phyloP scores from a whole-genome alignment of 2,113 vertebrate species.

The Platichthys stellatus region DNA sequence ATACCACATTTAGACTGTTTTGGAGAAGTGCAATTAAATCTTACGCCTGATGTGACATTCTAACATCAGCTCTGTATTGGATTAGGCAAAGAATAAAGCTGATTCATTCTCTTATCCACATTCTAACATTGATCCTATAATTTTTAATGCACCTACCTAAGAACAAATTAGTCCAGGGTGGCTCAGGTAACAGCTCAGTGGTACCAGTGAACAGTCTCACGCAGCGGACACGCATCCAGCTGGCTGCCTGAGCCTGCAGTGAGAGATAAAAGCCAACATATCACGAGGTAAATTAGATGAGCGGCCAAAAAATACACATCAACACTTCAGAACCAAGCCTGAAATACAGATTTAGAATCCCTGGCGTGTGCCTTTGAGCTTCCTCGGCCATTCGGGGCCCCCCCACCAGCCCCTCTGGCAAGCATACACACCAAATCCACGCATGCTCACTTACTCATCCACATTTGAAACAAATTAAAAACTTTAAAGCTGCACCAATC shows the following conservation, averaged over 20 bases:
- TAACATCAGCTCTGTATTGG: conserved; percentile 35
- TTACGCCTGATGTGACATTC: conserved; percentile 34
- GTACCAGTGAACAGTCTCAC: not conserved
- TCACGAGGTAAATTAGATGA: not conserved
- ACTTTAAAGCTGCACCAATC: no score
- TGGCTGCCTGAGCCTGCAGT: not conserved
- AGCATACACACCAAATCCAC: not conserved
- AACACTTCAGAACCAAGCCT: not conserved
- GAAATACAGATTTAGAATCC: conserved; percentile 4
- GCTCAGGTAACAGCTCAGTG: not conserved
- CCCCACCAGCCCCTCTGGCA: not conserved
- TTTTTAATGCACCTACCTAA: not conserved
- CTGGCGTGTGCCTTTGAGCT: not conserved
- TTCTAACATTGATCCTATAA: not conserved
- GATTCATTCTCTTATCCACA: conserved; percentile 22
- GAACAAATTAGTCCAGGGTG: conserved; percentile 8
- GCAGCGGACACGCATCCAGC: not conserved
- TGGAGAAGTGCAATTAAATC: conserved; percentile 51
- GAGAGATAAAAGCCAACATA: not conserved
- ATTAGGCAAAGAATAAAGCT: conserved; percentile 37
- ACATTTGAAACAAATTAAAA: no score
- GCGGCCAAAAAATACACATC: conserved; percentile 3
- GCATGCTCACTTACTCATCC: no score
- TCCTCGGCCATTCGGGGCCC: no score
- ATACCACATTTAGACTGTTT: conserved; percentile 27